Conservation (phyloP, 1,140 invertebrate genomes). For the Trypoxylus dichotomus region DNA sequence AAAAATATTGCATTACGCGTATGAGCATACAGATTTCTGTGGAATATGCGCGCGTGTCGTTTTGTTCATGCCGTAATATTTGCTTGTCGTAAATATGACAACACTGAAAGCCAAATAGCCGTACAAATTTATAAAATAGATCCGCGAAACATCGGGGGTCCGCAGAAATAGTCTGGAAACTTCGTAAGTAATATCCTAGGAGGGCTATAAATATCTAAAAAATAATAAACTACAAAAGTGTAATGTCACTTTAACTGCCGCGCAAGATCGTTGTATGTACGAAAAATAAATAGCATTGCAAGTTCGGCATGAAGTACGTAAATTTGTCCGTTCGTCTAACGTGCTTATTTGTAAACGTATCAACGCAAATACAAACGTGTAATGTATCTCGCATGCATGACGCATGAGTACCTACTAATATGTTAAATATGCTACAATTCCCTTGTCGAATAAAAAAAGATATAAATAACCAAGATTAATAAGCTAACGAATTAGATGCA, state of each 20-base stretch:
- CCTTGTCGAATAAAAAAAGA: too few relatives aligned
- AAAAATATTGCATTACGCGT: background rate
- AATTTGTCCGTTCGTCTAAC: background rate
- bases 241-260: constrained; percentile 12
- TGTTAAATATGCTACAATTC: too few relatives aligned
- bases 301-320: background rate
- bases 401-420: background rate
- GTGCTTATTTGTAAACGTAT: constrained; percentile 4
- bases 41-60: background rate
- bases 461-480: too few relatives aligned
- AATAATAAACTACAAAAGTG: constrained; percentile 1
- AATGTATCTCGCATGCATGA: background rate
- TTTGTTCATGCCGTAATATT: background rate
- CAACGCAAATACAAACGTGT: background rate
- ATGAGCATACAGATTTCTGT: background rate
- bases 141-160: background rate
- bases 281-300: constrained; percentile 11
- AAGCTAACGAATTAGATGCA: too few relatives aligned
- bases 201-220: constrained; percentile 17
- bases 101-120: constrained; percentile 9
- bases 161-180: constrained; percentile 12
- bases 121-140: constrained; percentile 20
- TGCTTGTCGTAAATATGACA: constrained; percentile 16
- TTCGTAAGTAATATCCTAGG: constrained; percentile 13
- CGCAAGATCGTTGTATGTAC: background rate